Conservation (phyloP, 2,888 invertebrate genomes). For the Hedya salicella region DNA sequence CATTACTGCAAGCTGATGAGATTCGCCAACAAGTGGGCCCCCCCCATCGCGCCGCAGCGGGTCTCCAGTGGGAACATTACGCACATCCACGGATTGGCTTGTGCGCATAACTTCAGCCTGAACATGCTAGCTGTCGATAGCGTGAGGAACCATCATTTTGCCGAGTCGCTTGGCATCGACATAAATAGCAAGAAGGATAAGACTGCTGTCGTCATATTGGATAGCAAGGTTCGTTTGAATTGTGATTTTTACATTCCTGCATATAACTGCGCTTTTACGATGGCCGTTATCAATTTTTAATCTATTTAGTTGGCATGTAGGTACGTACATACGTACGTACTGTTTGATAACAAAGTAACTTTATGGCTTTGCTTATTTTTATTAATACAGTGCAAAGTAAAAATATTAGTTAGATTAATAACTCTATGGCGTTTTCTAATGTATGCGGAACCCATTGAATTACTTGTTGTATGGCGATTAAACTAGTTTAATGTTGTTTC, state of each 20-base stretch:
- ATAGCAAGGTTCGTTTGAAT: constrained; percentile 85
- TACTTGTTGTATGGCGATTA: too few relatives aligned
- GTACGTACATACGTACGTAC: neutral
- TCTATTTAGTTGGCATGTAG: too few relatives aligned
- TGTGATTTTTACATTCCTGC: too few relatives aligned
- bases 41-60: constrained; percentile 63
- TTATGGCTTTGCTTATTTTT: too few relatives aligned
- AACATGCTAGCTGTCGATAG: constrained; percentile 89
- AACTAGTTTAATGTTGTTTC: too few relatives aligned
- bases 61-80: constrained; percentile 58
- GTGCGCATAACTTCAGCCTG: constrained; percentile 69
- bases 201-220: constrained; percentile 89
- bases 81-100: constrained; percentile 78
- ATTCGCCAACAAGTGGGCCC: constrained; percentile 71
- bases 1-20: constrained; percentile 71
- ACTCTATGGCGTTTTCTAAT: too few relatives aligned
- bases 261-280: neutral
- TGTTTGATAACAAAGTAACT: neutral
- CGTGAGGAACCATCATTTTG: constrained; percentile 88
- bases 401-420: too few relatives aligned
- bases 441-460: too few relatives aligned
- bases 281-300: neutral
- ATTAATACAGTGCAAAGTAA: too few relatives aligned
- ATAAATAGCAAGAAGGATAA: constrained; percentile 84
- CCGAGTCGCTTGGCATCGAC: constrained; percentile 90